Evolutionary conservation across 1,140 invertebrate genomes (phyloP), one percentile per base, ranked within the genome.

Genomic region (Drosophila sturtevanti): DNA sequence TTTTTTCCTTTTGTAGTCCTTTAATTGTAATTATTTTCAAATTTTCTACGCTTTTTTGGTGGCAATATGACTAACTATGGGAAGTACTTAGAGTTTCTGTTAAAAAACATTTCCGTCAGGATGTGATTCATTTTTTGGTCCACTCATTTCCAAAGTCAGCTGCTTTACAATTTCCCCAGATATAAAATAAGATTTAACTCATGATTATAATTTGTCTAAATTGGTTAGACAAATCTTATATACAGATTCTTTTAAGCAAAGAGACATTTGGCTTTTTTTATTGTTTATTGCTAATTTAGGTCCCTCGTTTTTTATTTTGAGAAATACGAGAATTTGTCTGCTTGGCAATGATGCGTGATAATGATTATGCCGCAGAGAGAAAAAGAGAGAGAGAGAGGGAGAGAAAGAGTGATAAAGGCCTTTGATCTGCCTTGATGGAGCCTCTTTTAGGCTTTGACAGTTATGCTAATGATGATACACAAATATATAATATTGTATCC

Each of bases 401-500:
- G 27, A 6, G 3, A 24, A 4, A 24, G 2, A 24, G 2, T 24
- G 22, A 24, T 2, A 68, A 64, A 72, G 51, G 64, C 65, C 68
- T 73, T 71, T 77, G 72, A 77, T 77, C 73, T 77, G 48, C 24
- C 34, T 62, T 58, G 41, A 44, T 22, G 41, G 18, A 6, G 16
- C 24, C 68, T 64, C 14, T 51, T 14, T 38, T 31, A 35, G 37
- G 16, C 52, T 72, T 68, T 86, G 82, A 86, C 82, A 86, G 82
- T 89, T 86, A 73, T 86, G 82, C 82, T 86, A 86, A 86, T 86
- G 82, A 86, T 86, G 82, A 86, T 77, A 85, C 63, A 58, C 59
- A 65, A 61, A 68, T 56, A 41, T 18, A 37, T 31, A n/a, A 34
- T 55, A 44, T 55, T 11, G 44, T 18, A 37, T 54, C 54, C 56